Percentiles rank a stretch among this genome's conserved stretches.
phyloP scores from a whole-genome alignment of 1,140 invertebrate genomes.

The Drosophila funebris region DNA sequence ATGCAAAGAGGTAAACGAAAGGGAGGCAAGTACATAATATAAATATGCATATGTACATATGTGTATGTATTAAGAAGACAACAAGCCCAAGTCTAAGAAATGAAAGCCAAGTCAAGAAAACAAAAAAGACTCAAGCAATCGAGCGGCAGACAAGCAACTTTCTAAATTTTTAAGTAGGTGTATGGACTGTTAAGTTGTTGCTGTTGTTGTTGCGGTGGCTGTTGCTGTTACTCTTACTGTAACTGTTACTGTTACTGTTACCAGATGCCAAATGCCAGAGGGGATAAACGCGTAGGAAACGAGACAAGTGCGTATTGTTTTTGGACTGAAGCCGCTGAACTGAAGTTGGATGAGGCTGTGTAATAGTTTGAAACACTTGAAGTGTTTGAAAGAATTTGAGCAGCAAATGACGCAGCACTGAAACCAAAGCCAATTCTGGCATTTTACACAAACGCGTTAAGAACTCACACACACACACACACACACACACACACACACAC shows the following conservation, averaged over 20 bases:
- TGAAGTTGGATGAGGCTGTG: conserved; percentile 17
- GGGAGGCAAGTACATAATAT: conserved; percentile 36
- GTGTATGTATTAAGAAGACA: conserved; percentile 35
- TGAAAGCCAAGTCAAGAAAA: conserved; percentile 62
- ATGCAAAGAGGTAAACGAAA: conserved; percentile 55
- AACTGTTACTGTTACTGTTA: background rate
- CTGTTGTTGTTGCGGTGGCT: conserved; percentile 2
- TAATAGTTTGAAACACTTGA: conserved; percentile 50
- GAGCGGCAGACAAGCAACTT: conserved; percentile 66
- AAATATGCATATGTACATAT: background rate
- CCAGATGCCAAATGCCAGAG: conserved; percentile 18
- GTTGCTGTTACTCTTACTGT: background rate
- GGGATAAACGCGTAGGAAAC: conserved; percentile 53
- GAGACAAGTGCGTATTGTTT: conserved; percentile 65
- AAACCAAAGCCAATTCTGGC: conserved; percentile 63
- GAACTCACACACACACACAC: conserved; percentile 26
- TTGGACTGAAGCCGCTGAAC: conserved; percentile 59
- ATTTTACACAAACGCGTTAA: conserved; percentile 37
- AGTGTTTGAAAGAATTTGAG: conserved; percentile 69
- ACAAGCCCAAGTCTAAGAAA: conserved; percentile 51
- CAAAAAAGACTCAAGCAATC: conserved; percentile 48
- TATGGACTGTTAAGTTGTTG: conserved; percentile 63
- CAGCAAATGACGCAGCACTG: conserved; percentile 68
- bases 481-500: background rate
- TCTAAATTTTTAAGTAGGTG: conserved; percentile 83